Percentiles rank a stretch among this genome's conserved stretches.
Evolutionary conservation across 2,113 vertebrate species (phyloP).

Genomic region (Onychostruthus taczanowskii): DNA sequence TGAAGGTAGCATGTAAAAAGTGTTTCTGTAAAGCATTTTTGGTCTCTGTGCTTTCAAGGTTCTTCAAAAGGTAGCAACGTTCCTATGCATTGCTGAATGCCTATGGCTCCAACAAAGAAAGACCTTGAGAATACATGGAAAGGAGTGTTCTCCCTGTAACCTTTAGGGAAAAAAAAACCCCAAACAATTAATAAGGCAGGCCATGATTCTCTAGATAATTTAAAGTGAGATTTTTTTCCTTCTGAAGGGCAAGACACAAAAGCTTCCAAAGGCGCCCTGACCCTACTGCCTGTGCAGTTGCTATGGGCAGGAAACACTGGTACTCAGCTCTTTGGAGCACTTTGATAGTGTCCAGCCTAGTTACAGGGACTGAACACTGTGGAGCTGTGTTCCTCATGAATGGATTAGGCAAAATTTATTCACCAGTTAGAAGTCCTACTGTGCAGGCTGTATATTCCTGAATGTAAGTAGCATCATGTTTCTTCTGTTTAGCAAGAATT

Average conservation of each 20-base stretch:
- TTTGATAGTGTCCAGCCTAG: background rate
- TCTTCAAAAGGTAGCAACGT: background rate
- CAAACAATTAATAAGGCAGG: background rate
- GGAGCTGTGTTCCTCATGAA: background rate
- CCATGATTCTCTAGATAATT: background rate
- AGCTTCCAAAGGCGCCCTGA: background rate
- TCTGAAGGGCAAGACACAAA: background rate
- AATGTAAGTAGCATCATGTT: constrained; percentile 39
- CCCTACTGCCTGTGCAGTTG: background rate
- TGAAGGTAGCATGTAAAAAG: background rate
- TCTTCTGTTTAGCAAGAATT: constrained; percentile 50
- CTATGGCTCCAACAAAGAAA: background rate
- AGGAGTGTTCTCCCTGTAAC: background rate
- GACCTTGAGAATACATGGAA: background rate
- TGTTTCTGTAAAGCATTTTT: background rate
- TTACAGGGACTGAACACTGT: background rate
- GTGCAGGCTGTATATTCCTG: constrained; percentile 44
- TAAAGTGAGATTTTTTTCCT: background rate
- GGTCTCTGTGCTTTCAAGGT: background rate
- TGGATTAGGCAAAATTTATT: constrained; percentile 44
- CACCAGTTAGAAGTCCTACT: constrained; percentile 33
- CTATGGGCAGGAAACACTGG: background rate
- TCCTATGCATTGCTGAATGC: background rate
- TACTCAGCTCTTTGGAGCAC: background rate
- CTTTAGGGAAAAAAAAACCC: background rate